Evolutionary conservation across 2,888 invertebrate genomes (phyloP), one percentile per base, ranked within the genome.

Genomic region (Belgica antarctica): DNA sequence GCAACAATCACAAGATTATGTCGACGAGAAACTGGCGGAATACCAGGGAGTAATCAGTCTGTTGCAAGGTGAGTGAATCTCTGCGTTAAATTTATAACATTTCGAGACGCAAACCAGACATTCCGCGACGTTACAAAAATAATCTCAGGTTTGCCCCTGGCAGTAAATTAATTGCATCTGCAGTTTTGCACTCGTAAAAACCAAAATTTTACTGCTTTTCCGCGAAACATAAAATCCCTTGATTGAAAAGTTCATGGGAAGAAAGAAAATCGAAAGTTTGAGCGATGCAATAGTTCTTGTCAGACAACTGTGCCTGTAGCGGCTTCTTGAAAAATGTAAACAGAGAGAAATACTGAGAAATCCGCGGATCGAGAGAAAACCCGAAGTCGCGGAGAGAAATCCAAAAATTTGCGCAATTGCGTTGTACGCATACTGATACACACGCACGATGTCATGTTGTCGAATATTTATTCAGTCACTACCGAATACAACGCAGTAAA

Each of bases 1-100:
- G 72, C 90, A 89, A 78, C 95, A 95, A 81, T 92, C 92, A 72
- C 94, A 95, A 82, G 94, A 95, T 81, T 95, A 94, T 79, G 88
- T 95, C 73, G 95, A 95, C 78, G 95, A 95, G 81, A 92, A 92
- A 80, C 85, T 95, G 76, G 92, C 94, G 66, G 94, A 95, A 82
- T 95, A 94, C 79, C 94, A 94, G 81, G 89, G 91, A 73, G 94
- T 94, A 31, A 95, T 95, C 80, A 88, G 90, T 76, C 87, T 91
- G 78, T 82, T 94, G 76, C 94, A 94, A 87, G 92, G 92, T 92
- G 78, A 52, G 22, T 7, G 22, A 52, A 41, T 41, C 12, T 41
- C 34, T 5, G 5, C 34, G 34, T 31, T 31, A 12, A 31, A 8
- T 52, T 52, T 7, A 19, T 5, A 46, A 46, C n/a, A 46, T 52